These are phyloP conservation scores for Sisyra nigra DNA, from an alignment of 2,888 invertebrate genomes.

Conservation along the genomic window DNA sequence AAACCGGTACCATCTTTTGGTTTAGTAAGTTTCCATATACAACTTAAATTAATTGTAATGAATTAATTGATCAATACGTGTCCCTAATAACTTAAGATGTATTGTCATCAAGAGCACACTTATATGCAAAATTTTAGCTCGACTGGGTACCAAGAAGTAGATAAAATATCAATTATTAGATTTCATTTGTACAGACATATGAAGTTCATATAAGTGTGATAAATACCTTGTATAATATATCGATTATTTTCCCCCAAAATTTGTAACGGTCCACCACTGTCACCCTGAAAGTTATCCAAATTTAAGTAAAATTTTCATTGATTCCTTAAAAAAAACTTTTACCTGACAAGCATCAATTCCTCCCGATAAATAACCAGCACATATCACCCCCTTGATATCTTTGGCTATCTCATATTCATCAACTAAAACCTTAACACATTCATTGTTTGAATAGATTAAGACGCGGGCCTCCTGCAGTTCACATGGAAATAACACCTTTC, in stretches of 20 bases:
- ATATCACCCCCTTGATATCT: slow-evolving; percentile 24
- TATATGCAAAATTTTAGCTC: too few relatives aligned
- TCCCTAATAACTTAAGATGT: too few relatives aligned
- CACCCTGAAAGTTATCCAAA: slow-evolving; percentile 6
- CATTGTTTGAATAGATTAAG: slow-evolving; percentile 20
- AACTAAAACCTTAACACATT: slow-evolving; percentile 21
- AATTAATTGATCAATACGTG: too few relatives aligned
- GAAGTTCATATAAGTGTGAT: not conserved
- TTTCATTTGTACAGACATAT: too few relatives aligned
- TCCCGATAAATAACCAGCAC: slow-evolving; percentile 38
- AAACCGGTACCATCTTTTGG: too few relatives aligned
- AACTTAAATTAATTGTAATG: too few relatives aligned
- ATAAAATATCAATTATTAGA: too few relatives aligned
- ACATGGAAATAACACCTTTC: slow-evolving; percentile 20
- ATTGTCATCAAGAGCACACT: too few relatives aligned
- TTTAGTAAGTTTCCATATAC: too few relatives aligned
- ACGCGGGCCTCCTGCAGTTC: slow-evolving; percentile 23
- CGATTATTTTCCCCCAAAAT: not conserved
- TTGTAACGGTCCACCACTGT: slow-evolving; percentile 8
- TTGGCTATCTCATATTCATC: slow-evolving; percentile 18
- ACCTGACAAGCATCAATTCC: slow-evolving; percentile 48
- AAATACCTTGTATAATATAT: slow-evolving; percentile 2
- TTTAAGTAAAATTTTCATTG: not conserved
- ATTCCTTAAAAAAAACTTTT: too few relatives aligned
- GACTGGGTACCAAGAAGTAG: too few relatives aligned